These are phyloP conservation scores for Aspidapion aeneum DNA, from an alignment of 2,888 invertebrate genomes.

Conservation along the genomic window DNA sequence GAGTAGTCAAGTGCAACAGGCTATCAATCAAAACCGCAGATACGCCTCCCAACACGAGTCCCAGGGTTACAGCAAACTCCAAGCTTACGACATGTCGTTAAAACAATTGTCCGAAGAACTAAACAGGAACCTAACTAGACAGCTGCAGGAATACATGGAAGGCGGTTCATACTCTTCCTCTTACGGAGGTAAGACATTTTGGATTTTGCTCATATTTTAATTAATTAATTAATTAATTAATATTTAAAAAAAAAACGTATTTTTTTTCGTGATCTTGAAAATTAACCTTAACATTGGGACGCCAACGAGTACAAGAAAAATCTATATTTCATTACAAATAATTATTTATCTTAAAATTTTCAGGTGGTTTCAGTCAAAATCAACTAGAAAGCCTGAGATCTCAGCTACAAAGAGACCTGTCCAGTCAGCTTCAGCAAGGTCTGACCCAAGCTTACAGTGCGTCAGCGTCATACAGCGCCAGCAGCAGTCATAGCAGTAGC, in stretches of 20 bases:
- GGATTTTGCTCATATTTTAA: too few relatives aligned
- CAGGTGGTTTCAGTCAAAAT: constrained; percentile 26
- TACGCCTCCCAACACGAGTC: constrained; percentile 9
- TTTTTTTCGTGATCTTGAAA: too few relatives aligned
- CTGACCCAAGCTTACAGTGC: constrained; percentile 37
- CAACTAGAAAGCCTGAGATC: constrained; percentile 38
- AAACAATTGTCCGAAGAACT: constrained; percentile 41
- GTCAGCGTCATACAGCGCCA: constrained; percentile 35
- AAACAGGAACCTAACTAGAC: constrained; percentile 41
- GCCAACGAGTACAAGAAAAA: too few relatives aligned
- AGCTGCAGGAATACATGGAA: constrained; percentile 35
- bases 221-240: too few relatives aligned
- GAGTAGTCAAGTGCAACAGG: constrained; percentile 38
- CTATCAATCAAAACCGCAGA: constrained; percentile 16
- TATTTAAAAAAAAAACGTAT: too few relatives aligned
- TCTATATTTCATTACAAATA: too few relatives aligned
- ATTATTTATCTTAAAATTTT: too few relatives aligned
- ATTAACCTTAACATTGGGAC: too few relatives aligned
- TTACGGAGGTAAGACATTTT: not conserved
- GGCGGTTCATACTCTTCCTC: constrained; percentile 23
- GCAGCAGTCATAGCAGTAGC: constrained; percentile 28
- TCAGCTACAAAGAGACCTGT: constrained; percentile 40
- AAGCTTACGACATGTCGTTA: constrained; percentile 6
- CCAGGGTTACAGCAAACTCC: not conserved
- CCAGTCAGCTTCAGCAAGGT: constrained; percentile 42